phyloP scores from a whole-genome alignment of 2,113 vertebrate species.

The Myiagra hebetior region DNA sequence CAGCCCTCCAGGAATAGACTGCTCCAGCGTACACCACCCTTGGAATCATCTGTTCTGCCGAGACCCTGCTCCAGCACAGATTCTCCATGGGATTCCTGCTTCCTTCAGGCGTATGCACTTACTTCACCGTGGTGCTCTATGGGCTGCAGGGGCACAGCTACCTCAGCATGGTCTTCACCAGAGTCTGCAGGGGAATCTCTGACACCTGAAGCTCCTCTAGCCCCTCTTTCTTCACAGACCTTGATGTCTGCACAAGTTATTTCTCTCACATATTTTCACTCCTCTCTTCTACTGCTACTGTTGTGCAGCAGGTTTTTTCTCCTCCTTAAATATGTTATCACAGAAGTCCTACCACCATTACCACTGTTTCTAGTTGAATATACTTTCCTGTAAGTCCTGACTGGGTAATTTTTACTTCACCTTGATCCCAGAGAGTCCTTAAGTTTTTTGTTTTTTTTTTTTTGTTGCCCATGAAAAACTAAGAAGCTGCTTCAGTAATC shows the following conservation, averaged over 20 bases:
- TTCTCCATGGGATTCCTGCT: too few relatives aligned
- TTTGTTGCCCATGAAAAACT: background rate
- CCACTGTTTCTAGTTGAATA: background rate
- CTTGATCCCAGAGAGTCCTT: background rate
- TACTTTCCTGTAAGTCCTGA: background rate
- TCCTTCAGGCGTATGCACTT: background rate
- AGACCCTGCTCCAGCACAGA: background rate
- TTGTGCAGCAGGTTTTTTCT: background rate
- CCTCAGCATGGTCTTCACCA: background rate
- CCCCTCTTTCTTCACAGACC: background rate
- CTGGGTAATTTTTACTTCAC: background rate
- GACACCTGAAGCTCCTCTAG: background rate
- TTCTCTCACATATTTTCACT: background rate
- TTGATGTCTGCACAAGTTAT: background rate
- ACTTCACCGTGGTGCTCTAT: too few relatives aligned
- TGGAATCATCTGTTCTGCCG: background rate
- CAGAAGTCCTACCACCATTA: background rate
- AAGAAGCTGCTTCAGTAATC: background rate
- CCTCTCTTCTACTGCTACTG: background rate
- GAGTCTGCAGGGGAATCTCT: background rate
- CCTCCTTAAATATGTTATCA: background rate
- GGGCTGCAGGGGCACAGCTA: background rate
- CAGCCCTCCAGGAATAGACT: background rate
- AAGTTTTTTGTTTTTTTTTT: background rate
- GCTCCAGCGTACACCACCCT: fast-evolving